Evolutionary conservation across 1,140 invertebrate genomes (phyloP), one percentile per base, ranked within the genome.

Genomic region (Aphaenogaster floridana): DNA sequence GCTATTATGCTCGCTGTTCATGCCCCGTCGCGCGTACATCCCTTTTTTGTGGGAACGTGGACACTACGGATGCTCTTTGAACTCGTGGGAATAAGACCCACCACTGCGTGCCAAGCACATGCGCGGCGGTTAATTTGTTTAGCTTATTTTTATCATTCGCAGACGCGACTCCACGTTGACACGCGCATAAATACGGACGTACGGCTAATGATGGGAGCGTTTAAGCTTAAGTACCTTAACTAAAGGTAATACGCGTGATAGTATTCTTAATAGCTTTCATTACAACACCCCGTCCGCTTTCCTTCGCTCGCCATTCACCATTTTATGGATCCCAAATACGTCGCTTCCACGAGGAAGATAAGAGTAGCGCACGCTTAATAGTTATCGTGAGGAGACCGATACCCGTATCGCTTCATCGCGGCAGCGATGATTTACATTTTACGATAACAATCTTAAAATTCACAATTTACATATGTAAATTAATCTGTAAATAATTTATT

Each of bases 1-100:
- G 13, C 77, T 50, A 88, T 90, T 90, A 88, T 57, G 50, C 77
- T 88, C 77, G 81, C 88, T 79, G 90, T 91, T 81, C 87, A 42
- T 86, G 63, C 61, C 54, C 28, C 72, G 72, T 86, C 72, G 83
- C 52, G 89, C 78, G 66, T 86, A 68, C 59, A 86, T 91, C 87
- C 86, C 87, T 88, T 83, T 90, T 90, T 90, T 91, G 87, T 90
- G 86, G 63, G 89, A 90, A 86, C 86, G 57, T 86, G 63, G 48
- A 69, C 83, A 68, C 86, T 83, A 72, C 81, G 78, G 76, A 69
- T 63, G 57, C 86, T 85, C 86, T 88, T 88, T 90, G 72, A 91
- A 88, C 72, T 74, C 89, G 89, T 91, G 90, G 90, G 90, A 91
- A 91, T 88, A 90, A 88, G 89, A 91, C 59, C 50, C 21, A 5